phyloP scores from a whole-genome alignment of 1,140 invertebrate genomes.

The Drosophila saltans region DNA sequence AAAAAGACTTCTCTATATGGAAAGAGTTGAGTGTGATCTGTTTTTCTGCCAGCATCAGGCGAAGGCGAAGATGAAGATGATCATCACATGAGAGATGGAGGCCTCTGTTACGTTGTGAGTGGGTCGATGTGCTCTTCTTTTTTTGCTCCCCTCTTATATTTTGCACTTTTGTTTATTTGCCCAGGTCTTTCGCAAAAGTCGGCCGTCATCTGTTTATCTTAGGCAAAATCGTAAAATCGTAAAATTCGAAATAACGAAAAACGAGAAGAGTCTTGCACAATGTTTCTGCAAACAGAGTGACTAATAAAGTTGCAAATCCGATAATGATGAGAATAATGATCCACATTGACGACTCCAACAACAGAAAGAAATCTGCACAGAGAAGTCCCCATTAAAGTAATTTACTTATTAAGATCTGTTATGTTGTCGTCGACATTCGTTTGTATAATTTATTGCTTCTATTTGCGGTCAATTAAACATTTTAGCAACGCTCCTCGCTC shows the following conservation, averaged over 20 bases:
- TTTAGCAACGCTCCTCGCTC: conserved; percentile 58
- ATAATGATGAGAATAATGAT: conserved; percentile 23
- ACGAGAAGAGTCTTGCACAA: conserved; percentile 9
- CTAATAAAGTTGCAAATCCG: conserved; percentile 23
- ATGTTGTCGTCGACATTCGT: conserved; percentile 4
- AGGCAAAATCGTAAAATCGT: conserved; percentile 51
- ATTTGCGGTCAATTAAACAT: conserved; percentile 70
- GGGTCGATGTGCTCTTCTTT: conserved; percentile 19
- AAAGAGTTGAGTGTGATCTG: conserved; percentile 3
- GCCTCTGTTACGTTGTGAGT: conserved; percentile 28
- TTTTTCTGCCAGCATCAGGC: background rate
- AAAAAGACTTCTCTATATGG: background rate
- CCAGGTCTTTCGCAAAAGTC: conserved; percentile 42
- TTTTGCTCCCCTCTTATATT: background rate
- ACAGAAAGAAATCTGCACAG: conserved; percentile 8
- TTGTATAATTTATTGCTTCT: conserved; percentile 62
- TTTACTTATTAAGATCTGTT: conserved; percentile 9
- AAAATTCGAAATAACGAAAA: conserved; percentile 30
- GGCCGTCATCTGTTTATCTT: conserved; percentile 36
- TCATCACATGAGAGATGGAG: conserved; percentile 10
- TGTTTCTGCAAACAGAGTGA: background rate
- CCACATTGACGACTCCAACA: conserved; percentile 13
- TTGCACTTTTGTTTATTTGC: conserved; percentile 47
- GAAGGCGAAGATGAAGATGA: background rate
- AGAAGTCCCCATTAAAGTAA: conserved; percentile 17